Conservation (phyloP, 2,888 invertebrate genomes). For the Helleia helle region DNA sequence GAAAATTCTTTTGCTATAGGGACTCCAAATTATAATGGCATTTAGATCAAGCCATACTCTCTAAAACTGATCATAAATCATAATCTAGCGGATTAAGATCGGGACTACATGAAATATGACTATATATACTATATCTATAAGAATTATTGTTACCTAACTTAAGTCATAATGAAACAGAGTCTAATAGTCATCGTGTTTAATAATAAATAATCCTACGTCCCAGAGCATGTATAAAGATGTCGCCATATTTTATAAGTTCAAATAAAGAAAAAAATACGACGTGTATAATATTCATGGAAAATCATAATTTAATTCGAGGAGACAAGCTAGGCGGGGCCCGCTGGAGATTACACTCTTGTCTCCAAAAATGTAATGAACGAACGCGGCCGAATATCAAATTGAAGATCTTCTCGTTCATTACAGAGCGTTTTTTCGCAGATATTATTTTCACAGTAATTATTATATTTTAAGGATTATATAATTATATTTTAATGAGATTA, state of each 20-base stretch:
- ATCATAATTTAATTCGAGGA: conserved; percentile 61
- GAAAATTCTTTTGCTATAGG: too few relatives aligned
- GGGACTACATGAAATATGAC: too few relatives aligned
- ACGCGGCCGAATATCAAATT: conserved; percentile 53
- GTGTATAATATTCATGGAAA: conserved; percentile 70
- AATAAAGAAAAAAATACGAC: conserved; percentile 48
- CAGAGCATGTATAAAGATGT: not conserved
- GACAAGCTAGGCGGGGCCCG: conserved; percentile 39
- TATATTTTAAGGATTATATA: too few relatives aligned
- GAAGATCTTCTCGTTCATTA: conserved; percentile 32
- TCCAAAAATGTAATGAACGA: conserved; percentile 55
- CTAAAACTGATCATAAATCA: too few relatives aligned
- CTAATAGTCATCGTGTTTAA: too few relatives aligned
- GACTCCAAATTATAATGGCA: too few relatives aligned
- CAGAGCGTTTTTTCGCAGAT: not conserved
- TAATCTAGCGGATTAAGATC: too few relatives aligned
- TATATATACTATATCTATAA: too few relatives aligned
- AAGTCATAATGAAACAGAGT: too few relatives aligned
- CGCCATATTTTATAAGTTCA: conserved; percentile 5
- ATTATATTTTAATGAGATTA: too few relatives aligned
- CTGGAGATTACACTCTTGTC: conserved; percentile 55
- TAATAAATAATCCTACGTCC: not conserved
- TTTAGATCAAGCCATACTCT: too few relatives aligned
- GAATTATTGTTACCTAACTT: too few relatives aligned
- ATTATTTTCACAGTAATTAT: not conserved